Percentiles rank a stretch among this genome's conserved stretches.
phyloP scores from a whole-genome alignment of 2,888 invertebrate species.

The Cephus spinipes region DNA sequence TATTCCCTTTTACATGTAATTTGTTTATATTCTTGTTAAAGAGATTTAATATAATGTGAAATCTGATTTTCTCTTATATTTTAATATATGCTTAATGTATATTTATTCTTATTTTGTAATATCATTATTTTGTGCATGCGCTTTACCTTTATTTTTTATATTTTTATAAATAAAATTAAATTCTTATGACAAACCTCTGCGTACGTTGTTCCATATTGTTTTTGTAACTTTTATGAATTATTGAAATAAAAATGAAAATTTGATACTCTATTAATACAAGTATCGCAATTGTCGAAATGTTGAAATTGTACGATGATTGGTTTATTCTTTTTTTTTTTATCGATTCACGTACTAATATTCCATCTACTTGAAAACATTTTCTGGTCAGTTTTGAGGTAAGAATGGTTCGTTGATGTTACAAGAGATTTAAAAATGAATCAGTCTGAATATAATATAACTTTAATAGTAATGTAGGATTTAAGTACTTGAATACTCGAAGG shows the following conservation, averaged over 20 bases:
- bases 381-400: too few relatives aligned
- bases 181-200: too few relatives aligned
- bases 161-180: too few relatives aligned
- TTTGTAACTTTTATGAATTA: neutral
- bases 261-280: neutral
- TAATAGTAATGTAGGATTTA: too few relatives aligned
- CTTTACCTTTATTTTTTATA: neutral
- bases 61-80: neutral
- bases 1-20: neutral
- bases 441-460: too few relatives aligned
- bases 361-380: too few relatives aligned
- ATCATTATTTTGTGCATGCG: neutral
- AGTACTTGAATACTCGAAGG: too few relatives aligned
- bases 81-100: neutral
- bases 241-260: neutral
- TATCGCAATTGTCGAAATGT: neutral
- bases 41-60: neutral
- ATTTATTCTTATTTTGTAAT: neutral
- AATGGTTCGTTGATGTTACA: too few relatives aligned
- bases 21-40: neutral
- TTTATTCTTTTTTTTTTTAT: too few relatives aligned
- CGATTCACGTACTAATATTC: too few relatives aligned
- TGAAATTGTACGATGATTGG: too few relatives aligned
- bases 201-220: neutral
- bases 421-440: too few relatives aligned